Percentiles rank a stretch among this genome's conserved stretches.
phyloP scores from a whole-genome alignment of 2,113 vertebrate genomes.

The Ovis canadensis region DNA sequence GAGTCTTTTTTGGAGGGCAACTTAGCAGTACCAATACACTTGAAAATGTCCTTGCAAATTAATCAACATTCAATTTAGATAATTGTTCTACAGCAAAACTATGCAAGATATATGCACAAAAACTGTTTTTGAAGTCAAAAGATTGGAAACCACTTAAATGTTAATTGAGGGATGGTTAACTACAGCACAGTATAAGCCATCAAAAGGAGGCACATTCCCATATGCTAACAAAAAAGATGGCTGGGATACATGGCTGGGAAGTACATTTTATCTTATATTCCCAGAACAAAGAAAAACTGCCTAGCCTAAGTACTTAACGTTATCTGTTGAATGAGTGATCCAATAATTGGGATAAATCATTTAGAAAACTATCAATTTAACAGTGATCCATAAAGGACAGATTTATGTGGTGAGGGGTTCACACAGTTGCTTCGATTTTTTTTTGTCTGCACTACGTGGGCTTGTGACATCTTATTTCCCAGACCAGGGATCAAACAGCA shows the following conservation, averaged over 20 bases:
- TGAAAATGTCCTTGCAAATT: neutral
- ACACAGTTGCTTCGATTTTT: neutral
- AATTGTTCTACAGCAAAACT: neutral
- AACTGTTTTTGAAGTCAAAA: neutral
- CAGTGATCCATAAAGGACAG: neutral
- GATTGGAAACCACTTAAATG: neutral
- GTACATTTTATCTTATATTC: neutral
- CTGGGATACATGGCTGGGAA: neutral
- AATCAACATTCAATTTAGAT: neutral
- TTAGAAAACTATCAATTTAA: neutral
- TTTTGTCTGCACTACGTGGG: neutral
- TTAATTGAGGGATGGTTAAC: neutral
- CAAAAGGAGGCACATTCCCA: neutral
- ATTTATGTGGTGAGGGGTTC: neutral
- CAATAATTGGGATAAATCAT: neutral
- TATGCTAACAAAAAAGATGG: neutral
- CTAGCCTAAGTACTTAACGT: neutral
- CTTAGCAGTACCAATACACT: neutral
- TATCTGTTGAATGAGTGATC: neutral
- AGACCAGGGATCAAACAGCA: neutral
- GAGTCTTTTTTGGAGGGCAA: neutral
- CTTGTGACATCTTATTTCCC: neutral
- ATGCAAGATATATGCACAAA: neutral
- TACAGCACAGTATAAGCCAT: neutral
- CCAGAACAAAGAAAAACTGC: neutral